phyloP scores from a whole-genome alignment of 1,140 invertebrate genomes.

The Drosophila varians region DNA sequence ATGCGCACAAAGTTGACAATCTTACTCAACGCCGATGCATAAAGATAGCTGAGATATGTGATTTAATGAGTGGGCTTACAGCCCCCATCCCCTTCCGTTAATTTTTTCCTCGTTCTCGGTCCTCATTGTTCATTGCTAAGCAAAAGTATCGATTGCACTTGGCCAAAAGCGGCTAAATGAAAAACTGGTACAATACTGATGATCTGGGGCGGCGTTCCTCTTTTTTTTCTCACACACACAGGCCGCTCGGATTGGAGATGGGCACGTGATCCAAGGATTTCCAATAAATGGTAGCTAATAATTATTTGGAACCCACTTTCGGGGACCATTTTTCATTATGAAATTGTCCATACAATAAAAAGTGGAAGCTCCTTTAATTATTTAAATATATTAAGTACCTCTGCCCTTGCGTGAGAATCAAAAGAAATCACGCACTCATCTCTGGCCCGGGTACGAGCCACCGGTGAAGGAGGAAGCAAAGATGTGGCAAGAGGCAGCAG shows the following conservation, averaged over 20 bases:
- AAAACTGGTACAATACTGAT: constrained; percentile 60
- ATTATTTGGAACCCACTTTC: too few species aligned
- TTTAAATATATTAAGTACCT: too few species aligned
- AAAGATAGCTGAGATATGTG: constrained; percentile 76
- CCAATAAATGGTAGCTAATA: too few species aligned
- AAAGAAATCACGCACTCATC: constrained; percentile 27
- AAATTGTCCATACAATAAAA: too few species aligned
- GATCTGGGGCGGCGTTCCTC: constrained; percentile 29
- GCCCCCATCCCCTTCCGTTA: background rate
- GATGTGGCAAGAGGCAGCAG: constrained; percentile 42
- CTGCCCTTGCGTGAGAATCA: constrained; percentile 1
- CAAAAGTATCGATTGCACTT: constrained; percentile 78
- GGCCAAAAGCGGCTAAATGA: constrained; percentile 58
- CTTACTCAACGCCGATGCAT: constrained; percentile 73
- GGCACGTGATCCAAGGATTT: constrained; percentile 7
- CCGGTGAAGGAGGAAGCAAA: constrained; percentile 24
- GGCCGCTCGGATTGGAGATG: constrained; percentile 31
- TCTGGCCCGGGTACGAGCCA: constrained; percentile 52
- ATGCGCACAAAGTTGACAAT: constrained; percentile 70
- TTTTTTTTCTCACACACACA: constrained; percentile 55
- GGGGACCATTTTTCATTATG: too few species aligned
- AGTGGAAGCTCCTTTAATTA: too few species aligned
- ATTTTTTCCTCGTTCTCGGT: constrained; percentile 7
- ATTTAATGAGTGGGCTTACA: constrained; percentile 59
- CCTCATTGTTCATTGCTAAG: constrained; percentile 1